phyloP scores from a whole-genome alignment of 2,888 invertebrate genomes.

The Petrophora chlorosata region DNA sequence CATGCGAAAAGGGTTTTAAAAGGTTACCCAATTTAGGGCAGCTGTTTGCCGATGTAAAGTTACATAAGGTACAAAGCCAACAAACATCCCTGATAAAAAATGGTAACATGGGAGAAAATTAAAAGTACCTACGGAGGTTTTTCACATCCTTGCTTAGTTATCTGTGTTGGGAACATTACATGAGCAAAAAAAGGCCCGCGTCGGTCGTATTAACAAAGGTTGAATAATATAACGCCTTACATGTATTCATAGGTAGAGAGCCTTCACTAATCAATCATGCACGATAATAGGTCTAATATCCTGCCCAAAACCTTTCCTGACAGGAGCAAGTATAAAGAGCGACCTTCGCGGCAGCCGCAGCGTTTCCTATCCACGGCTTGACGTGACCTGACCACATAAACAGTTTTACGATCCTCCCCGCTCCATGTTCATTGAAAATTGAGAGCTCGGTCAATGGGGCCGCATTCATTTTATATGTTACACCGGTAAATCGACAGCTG shows the following conservation, averaged over 20 bases:
- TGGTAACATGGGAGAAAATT: too few species aligned
- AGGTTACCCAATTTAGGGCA: constrained; percentile 23
- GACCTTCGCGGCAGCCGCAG: constrained; percentile 46
- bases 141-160: too few species aligned
- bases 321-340: constrained; percentile 16
- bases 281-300: constrained; percentile 6
- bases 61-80: too few species aligned
- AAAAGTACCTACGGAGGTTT: too few species aligned
- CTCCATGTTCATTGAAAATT: constrained; percentile 53
- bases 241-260: too few species aligned
- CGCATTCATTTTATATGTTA: constrained; percentile 25
- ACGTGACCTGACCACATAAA: constrained; percentile 58
- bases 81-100: too few species aligned
- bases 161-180: too few species aligned
- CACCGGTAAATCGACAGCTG: constrained; percentile 5
- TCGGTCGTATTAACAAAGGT: too few species aligned
- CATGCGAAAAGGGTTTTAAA: constrained; percentile 32
- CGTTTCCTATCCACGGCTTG: constrained; percentile 50
- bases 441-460: constrained; percentile 39
- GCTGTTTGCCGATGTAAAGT: constrained; percentile 1
- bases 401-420: constrained; percentile 42
- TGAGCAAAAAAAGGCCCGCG: too few species aligned
- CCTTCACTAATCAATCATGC: constrained; percentile 15
- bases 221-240: too few species aligned
- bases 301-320: constrained; percentile 10